phyloP scores from a whole-genome alignment of 2,113 vertebrate genomes.

The Misgurnus mizolepis region DNA sequence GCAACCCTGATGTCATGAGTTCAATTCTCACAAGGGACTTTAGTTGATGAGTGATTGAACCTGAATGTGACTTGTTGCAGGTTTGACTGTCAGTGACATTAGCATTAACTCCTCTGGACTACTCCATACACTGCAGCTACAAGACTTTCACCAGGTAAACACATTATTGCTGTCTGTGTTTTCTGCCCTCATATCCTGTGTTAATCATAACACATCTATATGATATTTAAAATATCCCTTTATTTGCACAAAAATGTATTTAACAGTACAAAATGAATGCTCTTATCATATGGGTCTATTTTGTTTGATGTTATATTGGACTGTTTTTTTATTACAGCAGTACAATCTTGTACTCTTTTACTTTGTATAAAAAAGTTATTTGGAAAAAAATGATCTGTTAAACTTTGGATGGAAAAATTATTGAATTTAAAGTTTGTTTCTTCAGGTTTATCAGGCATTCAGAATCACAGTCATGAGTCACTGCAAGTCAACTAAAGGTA shows the following conservation, averaged over 20 bases:
- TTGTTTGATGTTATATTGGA: not conserved
- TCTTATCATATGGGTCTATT: not conserved
- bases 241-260: too few relatives aligned
- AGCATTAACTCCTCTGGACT: conserved; percentile 83
- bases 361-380: not conserved
- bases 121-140: conserved; percentile 82
- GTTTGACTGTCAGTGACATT: conserved; percentile 82
- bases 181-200: not conserved
- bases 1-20: too few relatives aligned
- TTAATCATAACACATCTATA: not conserved
- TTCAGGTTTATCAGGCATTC: conserved; percentile 94
- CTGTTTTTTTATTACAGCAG: not conserved
- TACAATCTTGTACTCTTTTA: not conserved
- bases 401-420: not conserved
- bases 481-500: conserved; percentile 84
- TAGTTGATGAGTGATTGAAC: not conserved
- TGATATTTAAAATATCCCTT: not conserved
- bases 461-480: conserved; percentile 82
- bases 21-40: too few relatives aligned
- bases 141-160: conserved; percentile 87
- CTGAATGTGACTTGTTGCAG: conserved; percentile 68
- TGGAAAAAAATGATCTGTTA: not conserved
- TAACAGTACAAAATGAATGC: too few relatives aligned
- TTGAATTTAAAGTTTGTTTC: not conserved
- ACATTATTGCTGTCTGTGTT: not conserved